These are phyloP conservation scores for Pogonognathellus flavescens DNA, from an alignment of 1,140 invertebrate species.

Conservation along the genomic window DNA sequence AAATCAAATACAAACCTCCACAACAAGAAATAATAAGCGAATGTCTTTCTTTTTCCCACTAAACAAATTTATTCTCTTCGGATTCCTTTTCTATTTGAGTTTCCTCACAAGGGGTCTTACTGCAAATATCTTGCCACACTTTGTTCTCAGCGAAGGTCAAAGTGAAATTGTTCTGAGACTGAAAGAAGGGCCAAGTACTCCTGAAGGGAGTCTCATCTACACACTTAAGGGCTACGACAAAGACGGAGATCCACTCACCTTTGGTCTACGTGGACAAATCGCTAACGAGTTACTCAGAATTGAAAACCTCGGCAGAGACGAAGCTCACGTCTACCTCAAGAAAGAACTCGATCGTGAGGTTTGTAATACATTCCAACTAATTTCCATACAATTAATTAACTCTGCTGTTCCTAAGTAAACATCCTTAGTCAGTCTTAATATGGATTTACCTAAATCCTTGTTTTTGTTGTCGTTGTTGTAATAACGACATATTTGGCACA, in stretches of 20 bases:
- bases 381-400: neutral
- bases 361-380: conserved; percentile 57
- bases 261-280: conserved; percentile 83
- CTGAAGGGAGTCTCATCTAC: conserved; percentile 86
- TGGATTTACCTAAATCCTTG: no score
- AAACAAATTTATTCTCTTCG: conserved; percentile 6
- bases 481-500: no score
- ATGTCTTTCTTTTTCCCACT: conserved; percentile 12
- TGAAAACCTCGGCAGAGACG: conserved; percentile 82
- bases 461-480: no score
- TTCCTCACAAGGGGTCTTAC: neutral
- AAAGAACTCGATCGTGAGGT: conserved; percentile 92
- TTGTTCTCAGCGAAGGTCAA: conserved; percentile 84
- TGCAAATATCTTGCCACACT: conserved; percentile 82
- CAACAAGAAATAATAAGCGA: conserved; percentile 13
- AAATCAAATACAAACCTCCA: neutral
- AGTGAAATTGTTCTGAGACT: conserved; percentile 89
- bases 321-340: conserved; percentile 89
- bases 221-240: conserved; percentile 84
- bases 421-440: no score
- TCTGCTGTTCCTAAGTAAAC: neutral
- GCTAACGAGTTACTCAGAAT: conserved; percentile 85
- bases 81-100: conserved; percentile 42
- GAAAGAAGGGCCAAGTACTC: conserved; percentile 88
- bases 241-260: conserved; percentile 86